Conservation (phyloP, 1,140 invertebrate species). For the Apis laboriosa region DNA sequence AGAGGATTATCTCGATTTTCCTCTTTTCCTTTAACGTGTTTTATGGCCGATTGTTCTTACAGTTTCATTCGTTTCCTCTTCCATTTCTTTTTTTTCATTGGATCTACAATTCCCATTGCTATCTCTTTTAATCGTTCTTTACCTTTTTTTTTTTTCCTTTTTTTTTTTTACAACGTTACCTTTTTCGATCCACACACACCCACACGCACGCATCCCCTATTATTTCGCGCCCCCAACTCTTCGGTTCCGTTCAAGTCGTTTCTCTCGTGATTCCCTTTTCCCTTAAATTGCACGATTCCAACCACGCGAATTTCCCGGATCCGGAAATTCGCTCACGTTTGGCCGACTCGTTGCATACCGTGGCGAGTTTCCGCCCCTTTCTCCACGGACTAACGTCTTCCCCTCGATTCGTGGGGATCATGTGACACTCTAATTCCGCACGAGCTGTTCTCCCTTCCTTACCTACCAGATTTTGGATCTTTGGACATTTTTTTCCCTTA, state of each 20-base stretch:
- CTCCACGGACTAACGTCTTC: not conserved
- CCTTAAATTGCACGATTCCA: constrained; percentile 33
- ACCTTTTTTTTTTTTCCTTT: too few species aligned
- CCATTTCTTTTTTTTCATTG: not conserved
- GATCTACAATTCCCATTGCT: not conserved
- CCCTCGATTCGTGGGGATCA: not conserved
- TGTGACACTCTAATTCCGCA: not conserved
- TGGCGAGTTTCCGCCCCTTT: not conserved
- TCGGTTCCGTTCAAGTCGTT: not conserved
- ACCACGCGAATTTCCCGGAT: constrained; percentile 33
- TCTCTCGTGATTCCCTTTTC: constrained; percentile 13
- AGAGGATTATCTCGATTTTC: too few species aligned
- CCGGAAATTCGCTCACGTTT: constrained; percentile 37
- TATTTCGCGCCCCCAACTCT: constrained; percentile 25
- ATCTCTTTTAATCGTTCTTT: not conserved
- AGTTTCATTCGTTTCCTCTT: not conserved
- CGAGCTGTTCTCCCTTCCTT: not conserved
- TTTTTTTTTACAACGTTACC: too few species aligned
- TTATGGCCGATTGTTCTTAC: too few species aligned
- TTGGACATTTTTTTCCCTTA: not conserved
- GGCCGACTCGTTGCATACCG: not conserved
- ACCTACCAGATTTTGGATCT: too few species aligned
- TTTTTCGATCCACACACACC: not conserved
- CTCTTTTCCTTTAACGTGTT: too few species aligned
- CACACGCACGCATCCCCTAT: not conserved